These are phyloP conservation scores for Apostichopus japonicus DNA, from an alignment of 35 echinoderm and acorn worm species.

Conservation along the genomic window DNA sequence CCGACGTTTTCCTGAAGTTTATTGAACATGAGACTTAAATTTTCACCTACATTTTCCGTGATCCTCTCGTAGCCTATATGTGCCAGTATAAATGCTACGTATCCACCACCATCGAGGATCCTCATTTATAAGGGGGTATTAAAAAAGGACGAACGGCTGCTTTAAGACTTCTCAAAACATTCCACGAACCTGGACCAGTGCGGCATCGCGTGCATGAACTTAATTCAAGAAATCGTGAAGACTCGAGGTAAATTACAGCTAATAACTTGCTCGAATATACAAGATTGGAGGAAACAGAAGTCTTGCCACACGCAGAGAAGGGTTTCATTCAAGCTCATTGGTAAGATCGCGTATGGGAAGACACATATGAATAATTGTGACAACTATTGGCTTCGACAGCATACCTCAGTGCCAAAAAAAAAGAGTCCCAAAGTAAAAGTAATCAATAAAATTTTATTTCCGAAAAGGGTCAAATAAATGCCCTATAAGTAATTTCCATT, in stretches of 20 bases:
- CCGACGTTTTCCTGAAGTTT: too few species aligned
- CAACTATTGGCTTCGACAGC: neutral
- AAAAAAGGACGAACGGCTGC: too few species aligned
- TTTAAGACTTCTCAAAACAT: neutral
- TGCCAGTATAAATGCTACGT: too few species aligned
- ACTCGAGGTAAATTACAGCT: conserved; percentile 35
- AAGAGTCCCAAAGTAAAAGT: neutral
- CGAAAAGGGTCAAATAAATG: neutral
- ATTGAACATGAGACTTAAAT: too few species aligned
- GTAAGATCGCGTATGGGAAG: neutral
- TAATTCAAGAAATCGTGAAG: conserved; percentile 8
- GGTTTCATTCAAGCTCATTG: neutral
- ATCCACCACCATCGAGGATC: too few species aligned
- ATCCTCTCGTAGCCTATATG: too few species aligned
- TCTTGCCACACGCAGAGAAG: neutral
- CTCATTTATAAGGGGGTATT: too few species aligned
- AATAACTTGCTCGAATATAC: conserved; percentile 1
- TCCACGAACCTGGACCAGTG: neutral
- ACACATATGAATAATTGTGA: conserved; percentile 11
- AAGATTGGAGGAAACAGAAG: conserved; percentile 23
- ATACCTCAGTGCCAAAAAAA: neutral
- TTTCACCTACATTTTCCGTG: too few species aligned
- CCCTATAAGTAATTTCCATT: conserved; percentile 15
- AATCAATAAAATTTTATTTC: neutral
- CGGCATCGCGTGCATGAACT: conserved; percentile 25